phyloP scores from a whole-genome alignment of 2,113 vertebrate species.

The Lophochroa leadbeateri region DNA sequence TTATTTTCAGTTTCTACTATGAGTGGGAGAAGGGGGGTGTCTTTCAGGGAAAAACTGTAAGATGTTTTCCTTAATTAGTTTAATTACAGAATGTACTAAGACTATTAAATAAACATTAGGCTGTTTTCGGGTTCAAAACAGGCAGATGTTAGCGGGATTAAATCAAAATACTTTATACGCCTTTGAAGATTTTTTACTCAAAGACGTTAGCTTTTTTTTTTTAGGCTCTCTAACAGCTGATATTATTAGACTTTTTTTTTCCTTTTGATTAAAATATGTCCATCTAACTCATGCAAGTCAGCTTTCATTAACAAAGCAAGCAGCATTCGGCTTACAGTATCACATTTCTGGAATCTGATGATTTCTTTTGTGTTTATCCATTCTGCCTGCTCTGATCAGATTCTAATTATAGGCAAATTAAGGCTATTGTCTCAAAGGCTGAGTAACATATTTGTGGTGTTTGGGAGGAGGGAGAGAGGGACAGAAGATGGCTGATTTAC shows the following conservation, averaged over 20 bases:
- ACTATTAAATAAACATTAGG: conserved; percentile 69
- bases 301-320: conserved; percentile 42
- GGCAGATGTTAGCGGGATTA: conserved; percentile 73
- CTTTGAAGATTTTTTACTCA: conserved; percentile 52
- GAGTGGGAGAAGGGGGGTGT: background rate
- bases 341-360: conserved; percentile 53
- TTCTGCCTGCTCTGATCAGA: conserved; percentile 59
- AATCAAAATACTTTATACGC: conserved; percentile 49
- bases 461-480: background rate
- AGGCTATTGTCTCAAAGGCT: conserved; percentile 56
- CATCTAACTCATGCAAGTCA: conserved; percentile 11
- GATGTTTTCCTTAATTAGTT: conserved; percentile 72
- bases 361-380: conserved; percentile 49
- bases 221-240: conserved; percentile 19
- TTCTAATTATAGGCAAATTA: conserved; percentile 60
- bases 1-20: conserved; percentile 48
- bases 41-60: conserved; percentile 49
- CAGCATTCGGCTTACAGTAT: conserved; percentile 27
- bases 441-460: conserved; percentile 50
- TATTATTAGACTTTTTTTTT: conserved; percentile 5
- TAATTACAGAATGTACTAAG: conserved; percentile 71
- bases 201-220: conserved; percentile 16
- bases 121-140: conserved; percentile 61
- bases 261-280: conserved; percentile 15
- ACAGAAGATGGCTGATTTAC: conserved; percentile 23